Base-by-base conservation (phyloP, 2,888 invertebrate species). In the Diarsia rubi region DNA sequence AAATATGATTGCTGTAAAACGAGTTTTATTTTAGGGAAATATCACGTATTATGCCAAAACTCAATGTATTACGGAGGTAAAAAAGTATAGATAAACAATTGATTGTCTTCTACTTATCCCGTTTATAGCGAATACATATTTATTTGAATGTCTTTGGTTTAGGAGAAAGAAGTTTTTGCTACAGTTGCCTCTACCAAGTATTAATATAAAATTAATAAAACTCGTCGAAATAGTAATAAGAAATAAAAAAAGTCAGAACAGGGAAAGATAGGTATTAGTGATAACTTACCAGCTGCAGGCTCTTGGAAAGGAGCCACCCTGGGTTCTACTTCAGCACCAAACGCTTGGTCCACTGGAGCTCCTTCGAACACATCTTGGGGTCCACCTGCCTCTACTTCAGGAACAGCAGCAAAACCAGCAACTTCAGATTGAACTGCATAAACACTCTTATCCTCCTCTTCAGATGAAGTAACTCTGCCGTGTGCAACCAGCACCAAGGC, bases 401-500 rank as follows among this genome's bases (percentile, higher is more conserved):
- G 44, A 16, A 45, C 45, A 59, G 12, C n/a, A 68, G 21, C 42
- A 44, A 37, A n/a, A n/a, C 16, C 42, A 44, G 27, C 27, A 21
- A 44, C 24, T 67, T 67, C 67, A n/a, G 67, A 52, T 52, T 37
- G n/a, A 52, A 19, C 24, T 52, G 16, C 9, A n/a, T 37, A 37
- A 37, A 67, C 37, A 37, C 11, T 24, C 6, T 8, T 24, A 12
- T 12, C 52, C 11, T 44, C 57, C 27, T 68, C 27, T 16, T 68
- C 44, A 3, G 11, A 63, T 63, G 63, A 31, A 76, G 16, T n/a
- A 21, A 2, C 44, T 21, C 37, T 16, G 1, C 77, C 65, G 2
- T 52, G 31, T 37, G 49, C 66, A 21, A 64, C 52, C 52, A 60
- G 47, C 47, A 47, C 60, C 47, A 73, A 52, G 0, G 44, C 44